These are phyloP conservation scores for Catocala nupta DNA, from an alignment of 2,888 invertebrate species.

Conservation along the genomic window DNA sequence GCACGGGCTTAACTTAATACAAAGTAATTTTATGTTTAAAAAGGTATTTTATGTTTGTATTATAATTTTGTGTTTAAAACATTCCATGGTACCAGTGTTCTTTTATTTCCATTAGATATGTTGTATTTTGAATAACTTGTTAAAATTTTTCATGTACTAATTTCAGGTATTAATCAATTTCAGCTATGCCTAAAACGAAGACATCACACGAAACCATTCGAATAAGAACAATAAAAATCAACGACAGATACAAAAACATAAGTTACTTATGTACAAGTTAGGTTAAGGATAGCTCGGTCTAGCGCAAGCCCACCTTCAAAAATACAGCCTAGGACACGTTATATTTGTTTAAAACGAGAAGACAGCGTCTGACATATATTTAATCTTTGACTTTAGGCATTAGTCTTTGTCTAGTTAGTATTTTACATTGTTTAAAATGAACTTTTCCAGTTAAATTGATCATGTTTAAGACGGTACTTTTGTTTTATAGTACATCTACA, in stretches of 20 bases:
- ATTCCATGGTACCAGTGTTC: conserved; percentile 73
- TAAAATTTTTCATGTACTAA: background rate
- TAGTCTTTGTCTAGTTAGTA: conserved; percentile 9
- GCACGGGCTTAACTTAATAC: conserved; percentile 20
- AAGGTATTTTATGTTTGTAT: conserved; percentile 42
- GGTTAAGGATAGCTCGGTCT: conserved; percentile 64
- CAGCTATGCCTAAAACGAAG: conserved; percentile 81
- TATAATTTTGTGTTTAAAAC: conserved; percentile 42
- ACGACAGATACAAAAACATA: conserved; percentile 68
- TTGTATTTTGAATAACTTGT: conserved; percentile 12
- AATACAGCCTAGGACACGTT: conserved; percentile 42
- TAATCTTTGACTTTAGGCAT: conserved; percentile 7
- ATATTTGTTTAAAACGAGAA: conserved; percentile 13
- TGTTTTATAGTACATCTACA: conserved; percentile 41
- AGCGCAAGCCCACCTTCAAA: conserved; percentile 71
- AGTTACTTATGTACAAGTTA: conserved; percentile 73
- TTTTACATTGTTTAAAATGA: conserved; percentile 25
- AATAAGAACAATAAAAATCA: conserved; percentile 69
- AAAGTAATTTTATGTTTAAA: conserved; percentile 33
- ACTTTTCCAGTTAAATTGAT: conserved; percentile 30
- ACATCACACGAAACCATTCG: conserved; percentile 61
- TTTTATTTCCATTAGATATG: conserved; percentile 28
- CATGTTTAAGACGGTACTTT: conserved; percentile 41
- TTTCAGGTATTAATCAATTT: conserved; percentile 46
- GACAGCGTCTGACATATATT: background rate